Evolutionary conservation across 2,888 invertebrate species (phyloP).

Genomic region (Drosophila trichaetosa): DNA sequence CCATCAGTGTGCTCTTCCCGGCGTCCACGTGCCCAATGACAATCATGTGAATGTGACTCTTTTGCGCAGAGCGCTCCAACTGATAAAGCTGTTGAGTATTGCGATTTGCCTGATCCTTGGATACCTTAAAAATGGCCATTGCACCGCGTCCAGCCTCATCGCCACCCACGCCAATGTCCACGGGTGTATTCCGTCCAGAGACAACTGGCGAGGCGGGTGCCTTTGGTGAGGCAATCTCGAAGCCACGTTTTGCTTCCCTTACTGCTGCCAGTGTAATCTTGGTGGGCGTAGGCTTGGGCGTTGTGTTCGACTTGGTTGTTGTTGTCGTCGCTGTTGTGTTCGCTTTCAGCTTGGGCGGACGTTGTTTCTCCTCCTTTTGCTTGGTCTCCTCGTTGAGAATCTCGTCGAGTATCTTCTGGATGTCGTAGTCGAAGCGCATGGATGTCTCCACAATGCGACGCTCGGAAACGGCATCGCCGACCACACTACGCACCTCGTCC

Average conservation of each 20-base stretch:
- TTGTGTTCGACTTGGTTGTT: slow-evolving; percentile 14
- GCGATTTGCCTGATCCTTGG: slow-evolving; percentile 85
- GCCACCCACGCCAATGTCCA: slow-evolving; percentile 60
- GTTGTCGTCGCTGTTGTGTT: slow-evolving; percentile 8
- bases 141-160: slow-evolving; percentile 66
- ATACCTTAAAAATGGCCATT: slow-evolving; percentile 70
- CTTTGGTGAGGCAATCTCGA: slow-evolving; percentile 86
- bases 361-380: slow-evolving; percentile 35
- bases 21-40: slow-evolving; percentile 96
- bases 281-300: slow-evolving; percentile 35
- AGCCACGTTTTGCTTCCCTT: slow-evolving; percentile 79
- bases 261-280: slow-evolving; percentile 70
- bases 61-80: slow-evolving; percentile 91
- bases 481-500: slow-evolving; percentile 91
- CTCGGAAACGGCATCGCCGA: slow-evolving; percentile 92
- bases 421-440: slow-evolving; percentile 90
- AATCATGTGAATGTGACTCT: slow-evolving; percentile 95
- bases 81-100: slow-evolving; percentile 87
- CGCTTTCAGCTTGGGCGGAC: slow-evolving; percentile 35
- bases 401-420: slow-evolving; percentile 90
- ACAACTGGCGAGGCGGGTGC: slow-evolving; percentile 89
- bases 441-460: slow-evolving; percentile 90
- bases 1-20: slow-evolving; percentile 90
- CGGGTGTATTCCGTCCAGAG: slow-evolving; percentile 87
- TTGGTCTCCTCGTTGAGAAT: slow-evolving; percentile 87